Evolutionary conservation across 2,888 invertebrate genomes (phyloP), one percentile per base, ranked within the genome.

Genomic region (Platerodrilus igneus): DNA sequence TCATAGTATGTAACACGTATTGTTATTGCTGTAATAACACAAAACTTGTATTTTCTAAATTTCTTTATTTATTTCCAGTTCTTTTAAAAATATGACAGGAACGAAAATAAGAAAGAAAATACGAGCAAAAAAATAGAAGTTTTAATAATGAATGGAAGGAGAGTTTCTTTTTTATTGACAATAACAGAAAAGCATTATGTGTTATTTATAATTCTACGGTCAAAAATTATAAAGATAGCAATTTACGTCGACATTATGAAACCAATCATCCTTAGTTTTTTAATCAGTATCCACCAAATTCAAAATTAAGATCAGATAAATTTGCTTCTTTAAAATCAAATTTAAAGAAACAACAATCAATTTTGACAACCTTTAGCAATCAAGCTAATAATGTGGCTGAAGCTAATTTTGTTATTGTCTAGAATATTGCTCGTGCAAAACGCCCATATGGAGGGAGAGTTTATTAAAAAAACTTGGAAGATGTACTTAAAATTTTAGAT

Each of bases 181-280:
- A 41, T 65, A 52, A 66, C 65, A 34, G 9, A 39, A 36, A 34
- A 25, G 16, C 30, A 33, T 17, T 37, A 36, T 28, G 18, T 29
- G 16, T 34, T 20, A 37, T 37, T 38, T 38, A 27, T 37, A 37
- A 35, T 26, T 22, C 21, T 35, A 38, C 28, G 19, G 22, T 37
- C 17, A 10, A n/a, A 41, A 39, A 25, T 19, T 40, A 39, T 26
- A 35, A 40, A 45, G 30, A 21, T 9, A 37, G 26, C 27, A 42
- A 37, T 38, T 38, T 38, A 43, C 33, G 19, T 34, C 38, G 43
- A 34, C 38, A 43, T 38, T 34, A 43, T 29, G 38, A 33, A 38
- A 27, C 28, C 19, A 38, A 33, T 38, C 38, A 39, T 39, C 16
- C 33, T 20, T 33, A 39, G 21, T 39, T 43, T 43, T 38, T 34